A percentile compares a stretch with the other conserved stretches of the same genome.
Evolutionary conservation across 2,113 vertebrate genomes (phyloP).

Genomic region (Malaclemys terrapin): DNA sequence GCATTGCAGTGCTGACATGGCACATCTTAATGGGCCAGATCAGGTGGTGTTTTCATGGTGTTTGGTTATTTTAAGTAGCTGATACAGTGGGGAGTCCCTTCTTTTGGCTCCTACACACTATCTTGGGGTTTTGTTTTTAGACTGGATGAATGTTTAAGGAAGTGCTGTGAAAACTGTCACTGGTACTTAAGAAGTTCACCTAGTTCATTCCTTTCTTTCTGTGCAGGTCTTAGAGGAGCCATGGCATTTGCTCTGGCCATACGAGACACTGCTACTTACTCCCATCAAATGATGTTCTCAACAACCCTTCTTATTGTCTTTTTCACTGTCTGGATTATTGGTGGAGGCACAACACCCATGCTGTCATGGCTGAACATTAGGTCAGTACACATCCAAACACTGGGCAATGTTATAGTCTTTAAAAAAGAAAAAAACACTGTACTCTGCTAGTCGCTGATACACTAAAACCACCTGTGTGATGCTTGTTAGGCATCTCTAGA

Average conservation of each 20-base stretch:
- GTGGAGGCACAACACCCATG: conserved; percentile 97
- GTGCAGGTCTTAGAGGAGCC: conserved; percentile 92
- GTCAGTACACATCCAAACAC: conserved; percentile 72
- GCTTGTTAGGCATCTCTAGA: not conserved
- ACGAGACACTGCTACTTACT: conserved; percentile 94
- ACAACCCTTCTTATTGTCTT: conserved; percentile 98
- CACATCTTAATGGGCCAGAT: not conserved
- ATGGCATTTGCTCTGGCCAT: conserved; percentile 98
- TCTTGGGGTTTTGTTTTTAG: not conserved
- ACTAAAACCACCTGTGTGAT: not conserved
- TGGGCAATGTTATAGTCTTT: not conserved
- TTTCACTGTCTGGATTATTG: conserved; percentile 98
- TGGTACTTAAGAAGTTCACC: not conserved
- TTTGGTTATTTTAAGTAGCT: not conserved
- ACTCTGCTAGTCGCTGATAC: not conserved
- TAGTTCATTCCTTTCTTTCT: conserved; percentile 18
- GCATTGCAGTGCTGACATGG: not conserved
- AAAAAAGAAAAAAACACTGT: not conserved
- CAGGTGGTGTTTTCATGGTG: too few relatives aligned
- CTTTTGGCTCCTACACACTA: too few relatives aligned
- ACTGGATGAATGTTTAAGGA: not conserved
- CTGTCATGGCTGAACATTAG: conserved; percentile 97
- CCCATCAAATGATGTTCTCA: conserved; percentile 98
- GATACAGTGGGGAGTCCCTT: not conserved
- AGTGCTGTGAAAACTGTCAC: accelerated